Evolutionary conservation across 1,140 invertebrate species (phyloP).

Genomic region (Drosophila bifasciata): DNA sequence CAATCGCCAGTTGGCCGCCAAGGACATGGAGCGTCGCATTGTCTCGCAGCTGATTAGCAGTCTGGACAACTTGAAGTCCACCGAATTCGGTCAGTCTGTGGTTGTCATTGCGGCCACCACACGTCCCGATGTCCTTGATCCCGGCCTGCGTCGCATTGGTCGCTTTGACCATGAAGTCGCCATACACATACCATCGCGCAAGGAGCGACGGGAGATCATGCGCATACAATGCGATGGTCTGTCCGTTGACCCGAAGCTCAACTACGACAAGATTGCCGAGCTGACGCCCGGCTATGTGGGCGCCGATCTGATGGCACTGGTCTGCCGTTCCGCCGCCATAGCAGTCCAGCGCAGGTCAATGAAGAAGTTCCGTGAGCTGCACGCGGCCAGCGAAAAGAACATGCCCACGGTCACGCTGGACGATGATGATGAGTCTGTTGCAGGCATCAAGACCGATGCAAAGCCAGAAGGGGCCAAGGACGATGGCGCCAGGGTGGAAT

Average conservation of each 20-base stretch:
- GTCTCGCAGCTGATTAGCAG: constrained; percentile 95
- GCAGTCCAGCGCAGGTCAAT: constrained; percentile 88
- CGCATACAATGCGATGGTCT: constrained; percentile 89
- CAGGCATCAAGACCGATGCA: background rate
- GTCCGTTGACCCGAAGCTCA: constrained; percentile 88
- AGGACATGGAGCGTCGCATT: constrained; percentile 97
- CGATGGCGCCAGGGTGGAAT: background rate
- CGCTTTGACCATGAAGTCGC: constrained; percentile 97
- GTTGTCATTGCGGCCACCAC: constrained; percentile 98
- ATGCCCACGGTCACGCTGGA: constrained; percentile 78
- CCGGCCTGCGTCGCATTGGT: constrained; percentile 94
- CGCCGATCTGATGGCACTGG: constrained; percentile 95
- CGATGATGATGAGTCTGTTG: constrained; percentile 59
- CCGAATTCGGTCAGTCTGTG: constrained; percentile 88
- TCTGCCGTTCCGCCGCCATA: constrained; percentile 93
- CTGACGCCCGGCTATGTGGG: constrained; percentile 98
- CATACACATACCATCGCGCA: constrained; percentile 95
- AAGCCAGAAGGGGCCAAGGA: constrained; percentile 9
- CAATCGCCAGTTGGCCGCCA: constrained; percentile 93
- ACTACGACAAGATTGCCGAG: constrained; percentile 90
- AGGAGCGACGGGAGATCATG: constrained; percentile 91
- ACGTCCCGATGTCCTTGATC: constrained; percentile 96
- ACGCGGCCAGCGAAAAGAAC: constrained; percentile 67
- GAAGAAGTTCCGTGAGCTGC: constrained; percentile 69
- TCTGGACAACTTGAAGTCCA: constrained; percentile 91